phyloP scores from a whole-genome alignment of 2,888 invertebrate species.

The Tenthredo notha region DNA sequence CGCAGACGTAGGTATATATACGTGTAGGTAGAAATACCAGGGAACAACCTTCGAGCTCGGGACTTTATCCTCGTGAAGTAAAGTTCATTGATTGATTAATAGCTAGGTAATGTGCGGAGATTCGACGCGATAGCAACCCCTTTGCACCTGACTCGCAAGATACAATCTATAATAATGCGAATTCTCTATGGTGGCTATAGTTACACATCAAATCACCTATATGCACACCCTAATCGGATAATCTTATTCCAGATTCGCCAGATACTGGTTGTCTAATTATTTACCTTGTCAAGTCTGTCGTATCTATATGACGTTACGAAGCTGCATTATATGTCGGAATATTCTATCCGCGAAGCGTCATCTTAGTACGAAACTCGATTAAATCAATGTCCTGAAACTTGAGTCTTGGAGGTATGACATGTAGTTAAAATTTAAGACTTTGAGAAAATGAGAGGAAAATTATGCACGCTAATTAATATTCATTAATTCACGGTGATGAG shows the following conservation, averaged over 20 bases:
- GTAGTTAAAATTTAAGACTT: neutral
- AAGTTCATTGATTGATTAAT: slow-evolving; percentile 20
- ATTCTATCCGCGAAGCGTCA: slow-evolving; percentile 7
- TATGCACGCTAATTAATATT: neutral
- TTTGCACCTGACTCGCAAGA: neutral
- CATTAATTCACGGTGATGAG: neutral
- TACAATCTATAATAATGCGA: neutral
- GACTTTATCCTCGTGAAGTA: neutral
- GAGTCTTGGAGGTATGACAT: neutral
- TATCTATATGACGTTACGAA: neutral
- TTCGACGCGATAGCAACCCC: neutral
- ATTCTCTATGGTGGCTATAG: neutral
- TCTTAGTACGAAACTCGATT: neutral
- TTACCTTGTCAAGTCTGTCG: neutral
- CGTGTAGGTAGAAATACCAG: neutral
- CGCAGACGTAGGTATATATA: neutral
- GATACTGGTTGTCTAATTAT: neutral
- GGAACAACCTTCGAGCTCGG: neutral
- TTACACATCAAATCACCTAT: neutral
- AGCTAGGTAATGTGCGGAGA: neutral
- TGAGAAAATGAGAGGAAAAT: neutral
- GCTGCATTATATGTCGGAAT: slow-evolving; percentile 4
- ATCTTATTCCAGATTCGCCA: neutral
- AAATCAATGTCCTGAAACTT: slow-evolving; percentile 2
- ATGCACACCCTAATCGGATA: neutral